These are phyloP conservation scores for Centropyge bicolor DNA, from an alignment of 2,797 vertebrate genomes.

Conservation along the genomic window DNA sequence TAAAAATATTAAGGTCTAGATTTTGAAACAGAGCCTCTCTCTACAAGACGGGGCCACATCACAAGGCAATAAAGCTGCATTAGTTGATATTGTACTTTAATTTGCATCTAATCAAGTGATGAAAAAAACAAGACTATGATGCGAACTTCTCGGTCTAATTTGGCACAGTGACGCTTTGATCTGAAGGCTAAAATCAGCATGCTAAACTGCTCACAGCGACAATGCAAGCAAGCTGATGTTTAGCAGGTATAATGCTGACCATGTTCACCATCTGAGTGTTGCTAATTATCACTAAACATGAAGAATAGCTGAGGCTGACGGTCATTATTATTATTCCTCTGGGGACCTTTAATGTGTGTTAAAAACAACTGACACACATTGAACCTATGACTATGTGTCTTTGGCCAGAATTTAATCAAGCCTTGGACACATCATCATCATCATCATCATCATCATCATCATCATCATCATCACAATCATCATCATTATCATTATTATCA, in stretches of 20 bases:
- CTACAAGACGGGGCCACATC: not conserved
- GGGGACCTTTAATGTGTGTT: not conserved
- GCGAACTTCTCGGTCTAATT: not conserved
- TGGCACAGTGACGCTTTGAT: not conserved
- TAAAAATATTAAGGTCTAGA: not conserved
- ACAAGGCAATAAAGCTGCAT: not conserved
- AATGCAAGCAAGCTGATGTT: not conserved
- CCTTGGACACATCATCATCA: not conserved
- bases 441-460: too few species aligned
- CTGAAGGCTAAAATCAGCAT: not conserved
- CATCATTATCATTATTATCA: too few species aligned
- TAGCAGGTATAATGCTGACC: not conserved
- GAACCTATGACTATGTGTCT: not conserved
- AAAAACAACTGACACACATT: not conserved
- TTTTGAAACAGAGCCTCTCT: not conserved
- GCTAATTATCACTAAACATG: not conserved
- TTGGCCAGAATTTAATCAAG: not conserved
- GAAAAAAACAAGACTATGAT: not conserved
- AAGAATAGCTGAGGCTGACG: not conserved
- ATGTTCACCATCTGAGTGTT: not conserved
- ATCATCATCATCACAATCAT: too few species aligned
- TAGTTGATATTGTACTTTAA: not conserved
- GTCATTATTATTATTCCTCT: not conserved
- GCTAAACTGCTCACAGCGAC: not conserved
- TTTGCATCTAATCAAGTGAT: not conserved